A percentile compares a stretch with the other conserved stretches of the same genome.
Conservation (phyloP, 1,140 invertebrate species). For the Chymomyza costata region DNA sequence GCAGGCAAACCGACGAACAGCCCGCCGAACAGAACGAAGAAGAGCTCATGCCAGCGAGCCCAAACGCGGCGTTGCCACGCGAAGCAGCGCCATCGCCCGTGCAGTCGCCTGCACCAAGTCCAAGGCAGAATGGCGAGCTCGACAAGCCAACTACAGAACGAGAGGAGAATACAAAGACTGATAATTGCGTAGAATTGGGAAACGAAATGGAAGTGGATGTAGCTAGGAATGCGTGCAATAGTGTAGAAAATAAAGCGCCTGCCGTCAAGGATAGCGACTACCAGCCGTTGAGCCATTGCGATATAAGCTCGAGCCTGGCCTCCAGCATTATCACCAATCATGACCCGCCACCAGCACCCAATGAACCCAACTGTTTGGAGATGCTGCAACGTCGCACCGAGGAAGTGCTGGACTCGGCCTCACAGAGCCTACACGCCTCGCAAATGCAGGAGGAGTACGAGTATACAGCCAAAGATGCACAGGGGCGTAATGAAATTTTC, state of each 20-base stretch:
- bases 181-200: too few relatives aligned
- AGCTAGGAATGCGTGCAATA: conserved; percentile 29
- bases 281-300: conserved; percentile 51
- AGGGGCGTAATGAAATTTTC: conserved; percentile 88
- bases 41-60: conserved; percentile 8
- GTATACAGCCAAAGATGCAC: conserved; percentile 76
- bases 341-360: conserved; percentile 81
- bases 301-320: conserved; percentile 82
- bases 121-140: conserved; percentile 13
- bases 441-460: conserved; percentile 91
- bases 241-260: neutral
- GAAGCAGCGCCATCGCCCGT: neutral
- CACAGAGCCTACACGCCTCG: conserved; percentile 89
- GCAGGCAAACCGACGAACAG: conserved; percentile 7
- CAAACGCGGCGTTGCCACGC: neutral
- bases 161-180: conserved; percentile 63
- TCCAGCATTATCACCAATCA: conserved; percentile 91
- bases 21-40: conserved; percentile 27
- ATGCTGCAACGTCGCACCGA: conserved; percentile 93
- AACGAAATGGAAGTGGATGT: conserved; percentile 3
- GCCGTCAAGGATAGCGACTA: conserved; percentile 24
- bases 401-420: conserved; percentile 93
- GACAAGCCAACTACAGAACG: conserved; percentile 1
- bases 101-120: neutral
- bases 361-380: conserved; percentile 91